These are phyloP conservation scores for Aplysina aerophoba DNA, from an alignment of 37 sponge, comb jelly and placozoan species.

Conservation along the genomic window DNA sequence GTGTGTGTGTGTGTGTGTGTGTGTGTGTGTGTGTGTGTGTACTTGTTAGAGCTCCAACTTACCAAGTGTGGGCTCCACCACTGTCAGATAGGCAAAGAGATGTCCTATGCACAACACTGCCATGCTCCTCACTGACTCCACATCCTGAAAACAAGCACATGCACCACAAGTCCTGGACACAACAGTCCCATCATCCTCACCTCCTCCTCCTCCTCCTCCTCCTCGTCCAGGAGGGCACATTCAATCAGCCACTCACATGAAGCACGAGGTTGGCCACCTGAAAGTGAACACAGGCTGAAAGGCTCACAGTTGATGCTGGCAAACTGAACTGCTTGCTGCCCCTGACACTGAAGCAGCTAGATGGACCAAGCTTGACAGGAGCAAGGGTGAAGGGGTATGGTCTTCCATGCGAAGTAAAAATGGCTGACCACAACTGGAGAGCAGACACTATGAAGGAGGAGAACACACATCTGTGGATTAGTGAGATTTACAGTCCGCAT, in stretches of 20 bases:
- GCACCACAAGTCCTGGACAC: too few species aligned
- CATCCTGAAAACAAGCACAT: not conserved
- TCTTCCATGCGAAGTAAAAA: not conserved
- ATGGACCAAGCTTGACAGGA: not conserved
- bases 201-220: too few species aligned
- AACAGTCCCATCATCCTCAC: too few species aligned
- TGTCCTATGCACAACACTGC: not conserved
- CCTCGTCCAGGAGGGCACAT: too few species aligned
- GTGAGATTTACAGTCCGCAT: too few species aligned
- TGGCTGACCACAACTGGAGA: conserved; percentile 27
- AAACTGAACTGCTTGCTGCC: not conserved
- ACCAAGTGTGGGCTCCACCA: not conserved
- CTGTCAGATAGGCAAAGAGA: not conserved
- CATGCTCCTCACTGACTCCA: not conserved
- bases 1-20: not conserved
- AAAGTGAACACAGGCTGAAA: not conserved
- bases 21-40: conserved; percentile 20
- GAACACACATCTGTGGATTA: too few species aligned
- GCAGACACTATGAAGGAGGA: not conserved
- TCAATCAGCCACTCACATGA: not conserved
- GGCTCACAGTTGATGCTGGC: not conserved
- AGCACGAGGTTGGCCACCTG: not conserved
- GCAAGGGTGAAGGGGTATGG: not conserved
- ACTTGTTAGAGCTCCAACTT: not conserved
- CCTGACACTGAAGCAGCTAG: not conserved